These are phyloP conservation scores for Saturnia japonica DNA, from an alignment of 2,888 invertebrate species.

Conservation along the genomic window DNA sequence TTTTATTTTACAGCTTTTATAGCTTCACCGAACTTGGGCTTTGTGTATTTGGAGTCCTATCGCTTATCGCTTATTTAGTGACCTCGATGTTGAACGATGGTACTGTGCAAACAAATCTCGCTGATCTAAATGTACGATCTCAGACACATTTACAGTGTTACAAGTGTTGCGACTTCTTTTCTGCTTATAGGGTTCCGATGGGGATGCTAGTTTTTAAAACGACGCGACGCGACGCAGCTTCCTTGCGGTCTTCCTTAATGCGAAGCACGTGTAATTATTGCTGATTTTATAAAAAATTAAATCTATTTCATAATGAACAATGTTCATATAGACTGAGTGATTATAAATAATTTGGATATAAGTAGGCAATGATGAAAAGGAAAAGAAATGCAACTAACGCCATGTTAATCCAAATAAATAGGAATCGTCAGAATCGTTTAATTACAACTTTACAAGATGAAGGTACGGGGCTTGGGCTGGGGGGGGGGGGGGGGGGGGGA, in stretches of 20 bases:
- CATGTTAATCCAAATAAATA: background rate
- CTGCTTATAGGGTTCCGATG: background rate
- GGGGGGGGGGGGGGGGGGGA: no score
- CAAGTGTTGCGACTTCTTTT: background rate
- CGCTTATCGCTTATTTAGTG: background rate
- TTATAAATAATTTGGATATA: background rate
- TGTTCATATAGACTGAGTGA: no score
- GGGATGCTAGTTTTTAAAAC: background rate
- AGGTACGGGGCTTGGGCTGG: no score
- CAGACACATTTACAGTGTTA: background rate
- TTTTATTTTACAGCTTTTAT: no score
- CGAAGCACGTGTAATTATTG: no score
- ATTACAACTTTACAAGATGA: no score
- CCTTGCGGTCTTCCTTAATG: no score
- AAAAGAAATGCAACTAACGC: background rate
- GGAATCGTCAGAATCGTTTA: background rate
- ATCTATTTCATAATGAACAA: no score
- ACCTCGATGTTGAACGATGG: background rate
- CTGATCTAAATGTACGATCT: background rate
- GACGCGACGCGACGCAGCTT: no score
- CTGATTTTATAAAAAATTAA: no score
- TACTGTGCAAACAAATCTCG: background rate
- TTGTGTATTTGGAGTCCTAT: background rate
- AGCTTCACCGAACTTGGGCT: no score
- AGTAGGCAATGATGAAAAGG: background rate